These are phyloP conservation scores for Menidia beryllina DNA, from an alignment of 2,113 vertebrate species.

Conservation along the genomic window DNA sequence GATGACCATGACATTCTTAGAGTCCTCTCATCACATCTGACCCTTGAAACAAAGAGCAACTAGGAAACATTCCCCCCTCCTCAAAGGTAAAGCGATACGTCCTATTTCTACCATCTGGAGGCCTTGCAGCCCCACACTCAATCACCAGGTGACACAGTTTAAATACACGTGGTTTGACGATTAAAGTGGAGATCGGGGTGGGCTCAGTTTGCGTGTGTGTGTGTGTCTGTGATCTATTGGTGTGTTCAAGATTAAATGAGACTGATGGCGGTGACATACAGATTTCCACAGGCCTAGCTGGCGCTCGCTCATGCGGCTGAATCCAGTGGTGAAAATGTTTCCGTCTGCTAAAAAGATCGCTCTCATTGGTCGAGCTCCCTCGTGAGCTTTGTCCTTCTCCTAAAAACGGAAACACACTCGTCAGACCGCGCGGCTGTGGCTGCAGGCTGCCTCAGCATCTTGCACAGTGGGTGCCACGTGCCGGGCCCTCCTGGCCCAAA, in stretches of 20 bases:
- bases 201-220: no score
- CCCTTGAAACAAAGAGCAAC: neutral
- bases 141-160: neutral
- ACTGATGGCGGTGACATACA: conserved; percentile 73
- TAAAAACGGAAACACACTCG: conserved; percentile 71
- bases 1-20: no score
- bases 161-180: neutral
- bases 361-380: conserved; percentile 94
- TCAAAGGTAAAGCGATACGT: neutral
- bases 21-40: no score
- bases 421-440: conserved; percentile 24
- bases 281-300: conserved; percentile 96
- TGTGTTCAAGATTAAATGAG: conserved; percentile 25
- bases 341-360: conserved; percentile 95
- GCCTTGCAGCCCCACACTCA: neutral
- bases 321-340: conserved; percentile 97
- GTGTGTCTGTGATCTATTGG: neutral
- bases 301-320: conserved; percentile 98
- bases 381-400: conserved; percentile 97
- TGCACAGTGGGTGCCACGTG: neutral
- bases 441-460: neutral
- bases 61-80: neutral
- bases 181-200: neutral
- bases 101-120: neutral
- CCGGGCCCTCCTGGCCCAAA: neutral